Conservation (phyloP, 2,888 invertebrate genomes). For the Ephialtes manifestator region DNA sequence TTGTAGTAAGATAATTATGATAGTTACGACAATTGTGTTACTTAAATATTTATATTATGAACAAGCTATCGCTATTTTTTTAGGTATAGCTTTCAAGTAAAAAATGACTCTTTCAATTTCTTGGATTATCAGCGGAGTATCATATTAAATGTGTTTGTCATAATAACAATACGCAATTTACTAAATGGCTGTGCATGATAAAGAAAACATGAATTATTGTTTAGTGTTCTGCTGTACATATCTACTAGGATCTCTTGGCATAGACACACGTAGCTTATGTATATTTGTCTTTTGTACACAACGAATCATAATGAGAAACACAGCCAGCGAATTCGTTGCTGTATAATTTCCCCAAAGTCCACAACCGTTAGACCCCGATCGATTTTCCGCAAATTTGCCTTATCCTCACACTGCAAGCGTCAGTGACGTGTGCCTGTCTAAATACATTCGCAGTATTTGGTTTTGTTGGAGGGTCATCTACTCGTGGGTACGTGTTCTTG, state of each 20-base stretch:
- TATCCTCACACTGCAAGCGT: constrained; percentile 48
- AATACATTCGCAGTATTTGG: constrained; percentile 37
- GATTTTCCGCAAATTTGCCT: constrained; percentile 58
- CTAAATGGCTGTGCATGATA: constrained; percentile 1
- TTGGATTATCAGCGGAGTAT: no score
- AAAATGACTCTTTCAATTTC: no score
- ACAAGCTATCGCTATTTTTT: no score
- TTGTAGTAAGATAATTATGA: no score
- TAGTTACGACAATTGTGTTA: no score
- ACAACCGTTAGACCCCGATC: constrained; percentile 49
- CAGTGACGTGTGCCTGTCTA: constrained; percentile 46
- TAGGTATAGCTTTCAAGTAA: no score
- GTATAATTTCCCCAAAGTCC: constrained; percentile 56
- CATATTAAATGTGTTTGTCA: neutral
- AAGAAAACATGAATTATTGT: constrained; percentile 42
- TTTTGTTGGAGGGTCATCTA: constrained; percentile 16
- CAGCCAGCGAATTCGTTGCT: constrained; percentile 7
- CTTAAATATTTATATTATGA: no score
- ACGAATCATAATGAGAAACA: constrained; percentile 38
- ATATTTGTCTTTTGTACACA: constrained; percentile 30
- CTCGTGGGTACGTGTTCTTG: constrained; percentile 39
- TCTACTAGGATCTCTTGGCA: neutral
- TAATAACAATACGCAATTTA: constrained; percentile 31
- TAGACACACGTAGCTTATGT: neutral
- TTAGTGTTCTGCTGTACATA: neutral